These are phyloP conservation scores for Ailurus styani DNA, from an alignment of 2,113 vertebrate species.

Conservation along the genomic window DNA sequence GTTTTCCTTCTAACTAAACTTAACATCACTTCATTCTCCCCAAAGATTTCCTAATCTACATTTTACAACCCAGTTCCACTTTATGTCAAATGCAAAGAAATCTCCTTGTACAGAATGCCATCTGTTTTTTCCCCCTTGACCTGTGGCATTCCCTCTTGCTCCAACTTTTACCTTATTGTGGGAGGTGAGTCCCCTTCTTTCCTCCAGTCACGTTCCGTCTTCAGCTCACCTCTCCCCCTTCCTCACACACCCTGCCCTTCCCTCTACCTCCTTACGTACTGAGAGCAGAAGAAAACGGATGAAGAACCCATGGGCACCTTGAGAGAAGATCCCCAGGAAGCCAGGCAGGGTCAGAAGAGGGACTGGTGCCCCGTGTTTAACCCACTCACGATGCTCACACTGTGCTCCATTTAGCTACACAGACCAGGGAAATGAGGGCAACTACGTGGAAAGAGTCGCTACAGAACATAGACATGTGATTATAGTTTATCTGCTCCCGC, in stretches of 20 bases:
- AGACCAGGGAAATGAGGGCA: not conserved
- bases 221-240: too few relatives aligned
- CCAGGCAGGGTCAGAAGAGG: not conserved
- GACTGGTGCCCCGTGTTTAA: not conserved
- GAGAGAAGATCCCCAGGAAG: not conserved
- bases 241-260: not conserved
- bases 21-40: not conserved
- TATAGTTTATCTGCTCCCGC: not conserved
- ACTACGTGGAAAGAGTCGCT: not conserved
- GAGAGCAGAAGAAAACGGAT: not conserved
- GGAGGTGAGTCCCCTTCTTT: not conserved
- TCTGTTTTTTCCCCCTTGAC: not conserved
- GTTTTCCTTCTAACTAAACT: not conserved
- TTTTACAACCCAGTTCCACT: not conserved
- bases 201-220: too few relatives aligned
- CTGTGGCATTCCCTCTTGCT: not conserved
- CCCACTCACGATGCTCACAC: accelerated
- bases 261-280: not conserved
- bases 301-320: not conserved
- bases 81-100: not conserved
- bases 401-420: too few relatives aligned
- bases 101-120: not conserved
- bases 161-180: not conserved
- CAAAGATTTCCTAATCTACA: not conserved
- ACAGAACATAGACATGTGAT: not conserved